Base-by-base conservation (phyloP, 2,888 invertebrate genomes). In the Scaptomyza polygonia region DNA sequence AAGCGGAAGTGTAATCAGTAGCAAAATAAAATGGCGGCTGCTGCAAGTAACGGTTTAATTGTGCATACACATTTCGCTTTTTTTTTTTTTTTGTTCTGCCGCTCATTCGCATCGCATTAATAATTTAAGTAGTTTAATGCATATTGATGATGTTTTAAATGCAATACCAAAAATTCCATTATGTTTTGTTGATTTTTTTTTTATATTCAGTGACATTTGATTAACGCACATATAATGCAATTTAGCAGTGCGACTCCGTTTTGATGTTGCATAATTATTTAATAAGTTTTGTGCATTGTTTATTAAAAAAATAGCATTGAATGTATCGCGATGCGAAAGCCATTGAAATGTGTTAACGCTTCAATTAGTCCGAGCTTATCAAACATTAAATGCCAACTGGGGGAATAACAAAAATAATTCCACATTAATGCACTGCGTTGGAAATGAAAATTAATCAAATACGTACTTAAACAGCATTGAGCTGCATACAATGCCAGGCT, bases 1-100 rank as follows among this genome's bases (percentile, higher is more conserved):
- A 39, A 81, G 54, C 85, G 82, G 82, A 82, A 81, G 79, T 87
- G 73, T 76, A 86, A 87, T 81, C 87, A 80, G 87, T 58, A 52
- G 49, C 42, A 34, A 75, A 63, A 54, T 61, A 70, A 65, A 75
- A 70, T 59, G 55, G 58, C 49, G 18, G n/a, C 56, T 32, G 30
- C 43, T 25, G 51, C 51, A 55, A 58, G 67, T 67, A 73, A 67
- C 72, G 67, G 39, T 72, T 72, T 72, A 72, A 72, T 63, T 72
- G 77, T 40, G 39, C 43, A 45, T 8, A 63, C 14, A 29, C 30
- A 32, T 32, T 32, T n/a, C n/a, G 25, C n/a, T n/a, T 7, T 39
- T 32, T 14, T 32, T 32, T 12, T 32, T 14, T 36, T 14, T 12
- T 30, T 48, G 40, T 63, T 49, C 47, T 30, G 8, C 14, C 47